Percentiles rank a stretch among this genome's conserved stretches.
Conservation (phyloP, 2,888 invertebrate species). For the Chelonus formosanus region DNA sequence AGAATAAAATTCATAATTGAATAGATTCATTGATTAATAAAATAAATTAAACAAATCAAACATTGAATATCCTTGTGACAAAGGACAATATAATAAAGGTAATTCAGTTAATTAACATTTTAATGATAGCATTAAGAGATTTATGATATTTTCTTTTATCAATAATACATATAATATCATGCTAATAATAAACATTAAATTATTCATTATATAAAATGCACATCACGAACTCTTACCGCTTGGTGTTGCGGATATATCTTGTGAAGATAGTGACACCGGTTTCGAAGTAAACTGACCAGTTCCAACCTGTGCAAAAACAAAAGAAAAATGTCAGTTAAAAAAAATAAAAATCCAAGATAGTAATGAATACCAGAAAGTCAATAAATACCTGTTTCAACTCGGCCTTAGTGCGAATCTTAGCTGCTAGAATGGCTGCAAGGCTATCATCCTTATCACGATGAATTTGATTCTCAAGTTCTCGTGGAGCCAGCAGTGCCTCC, state of each 20-base stretch:
- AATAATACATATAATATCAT: too few species aligned
- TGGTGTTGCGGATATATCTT: constrained; percentile 42
- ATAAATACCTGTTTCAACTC: constrained; percentile 72
- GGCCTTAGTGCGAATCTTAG: constrained; percentile 86
- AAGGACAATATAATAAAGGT: too few species aligned
- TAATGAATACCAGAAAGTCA: too few species aligned
- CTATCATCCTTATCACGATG: constrained; percentile 66
- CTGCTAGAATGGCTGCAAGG: constrained; percentile 72
- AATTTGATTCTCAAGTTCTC: constrained; percentile 57
- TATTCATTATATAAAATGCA: too few species aligned
- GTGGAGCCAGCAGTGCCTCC: constrained; percentile 55
- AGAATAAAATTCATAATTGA: too few species aligned
- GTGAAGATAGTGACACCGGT: constrained; percentile 45
- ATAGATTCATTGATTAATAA: too few species aligned
- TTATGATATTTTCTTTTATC: too few species aligned
- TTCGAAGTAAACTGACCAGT: constrained; percentile 54
- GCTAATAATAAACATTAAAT: too few species aligned
- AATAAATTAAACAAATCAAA: too few species aligned
- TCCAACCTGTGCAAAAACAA: constrained; percentile 48
- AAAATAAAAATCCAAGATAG: not conserved
- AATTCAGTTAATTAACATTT: too few species aligned
- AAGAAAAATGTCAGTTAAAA: not conserved
- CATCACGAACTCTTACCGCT: constrained; percentile 19
- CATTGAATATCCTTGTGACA: too few species aligned
- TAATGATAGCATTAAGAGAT: too few species aligned